These are phyloP conservation scores for Gymnoscopelus microlampas DNA, from an alignment of 2,797 vertebrate species.

Conservation along the genomic window DNA sequence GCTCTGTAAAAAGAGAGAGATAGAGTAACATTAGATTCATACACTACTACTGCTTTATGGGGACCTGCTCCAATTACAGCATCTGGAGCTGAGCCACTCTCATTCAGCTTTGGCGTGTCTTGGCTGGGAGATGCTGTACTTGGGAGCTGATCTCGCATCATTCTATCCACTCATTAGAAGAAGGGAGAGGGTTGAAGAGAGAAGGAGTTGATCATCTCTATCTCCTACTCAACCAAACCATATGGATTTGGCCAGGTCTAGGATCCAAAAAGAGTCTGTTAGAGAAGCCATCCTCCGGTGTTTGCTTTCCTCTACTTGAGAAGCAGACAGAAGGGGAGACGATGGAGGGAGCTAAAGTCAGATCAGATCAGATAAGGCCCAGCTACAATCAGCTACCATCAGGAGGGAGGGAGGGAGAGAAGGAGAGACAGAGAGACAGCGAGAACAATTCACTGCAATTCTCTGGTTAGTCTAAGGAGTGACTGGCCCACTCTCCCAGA, in stretches of 20 bases:
- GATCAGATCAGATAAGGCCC: constrained; percentile 62
- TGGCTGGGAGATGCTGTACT: constrained; percentile 62
- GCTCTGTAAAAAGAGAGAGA: constrained; percentile 71
- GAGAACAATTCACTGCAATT: constrained; percentile 69
- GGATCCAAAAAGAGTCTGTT: constrained; percentile 75
- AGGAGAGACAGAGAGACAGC: constrained; percentile 56
- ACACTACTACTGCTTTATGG: constrained; percentile 9
- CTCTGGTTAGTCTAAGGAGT: constrained; percentile 75
- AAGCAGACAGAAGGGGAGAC: constrained; percentile 63
- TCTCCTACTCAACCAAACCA: constrained; percentile 74
- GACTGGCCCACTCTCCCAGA: constrained; percentile 67
- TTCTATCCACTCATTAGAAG: constrained; percentile 33
- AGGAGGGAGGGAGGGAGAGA: constrained; percentile 53
- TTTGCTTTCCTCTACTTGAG: constrained; percentile 73
- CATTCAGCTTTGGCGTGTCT: constrained; percentile 18
- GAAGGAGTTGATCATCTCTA: constrained; percentile 61
- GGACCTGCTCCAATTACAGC: constrained; percentile 67
- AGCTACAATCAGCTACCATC: constrained; percentile 72
- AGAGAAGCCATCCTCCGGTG: constrained; percentile 73
- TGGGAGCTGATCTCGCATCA: constrained; percentile 49
- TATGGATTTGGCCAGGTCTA: constrained; percentile 67
- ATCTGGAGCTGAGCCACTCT: constrained; percentile 29
- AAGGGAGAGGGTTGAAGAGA: constrained; percentile 35
- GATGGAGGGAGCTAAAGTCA: constrained; percentile 62
- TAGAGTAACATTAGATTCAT: constrained; percentile 37